A percentile compares a stretch with the other conserved stretches of the same genome.
These are phyloP conservation scores for Aporophyla nigra DNA, from an alignment of 2,888 invertebrate genomes.

Conservation along the genomic window DNA sequence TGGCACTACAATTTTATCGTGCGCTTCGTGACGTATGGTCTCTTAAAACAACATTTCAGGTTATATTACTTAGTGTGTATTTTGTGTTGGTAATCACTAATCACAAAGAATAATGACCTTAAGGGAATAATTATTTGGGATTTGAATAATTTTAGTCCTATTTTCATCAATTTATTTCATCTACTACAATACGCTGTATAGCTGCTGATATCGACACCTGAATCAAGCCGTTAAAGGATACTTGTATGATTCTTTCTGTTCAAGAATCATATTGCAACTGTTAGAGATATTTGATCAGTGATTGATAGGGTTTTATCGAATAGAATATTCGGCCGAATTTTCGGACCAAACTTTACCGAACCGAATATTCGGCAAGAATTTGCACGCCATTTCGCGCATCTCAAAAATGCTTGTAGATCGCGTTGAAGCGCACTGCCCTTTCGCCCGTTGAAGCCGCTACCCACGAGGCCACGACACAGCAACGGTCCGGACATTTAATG, in stretches of 20 bases:
- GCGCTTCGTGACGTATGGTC: background rate
- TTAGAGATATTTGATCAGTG: background rate
- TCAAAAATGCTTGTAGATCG: too few species aligned
- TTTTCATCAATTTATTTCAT: background rate
- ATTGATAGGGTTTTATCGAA: too few species aligned
- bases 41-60: background rate
- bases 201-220: background rate
- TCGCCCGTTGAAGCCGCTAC: too few species aligned
- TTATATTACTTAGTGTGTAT: conserved; percentile 1
- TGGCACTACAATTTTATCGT: conserved; percentile 1
- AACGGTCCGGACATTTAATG: too few species aligned
- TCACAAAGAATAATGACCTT: background rate
- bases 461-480: too few species aligned
- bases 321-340: too few species aligned
- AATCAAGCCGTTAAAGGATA: background rate
- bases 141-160: background rate
- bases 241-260: background rate
- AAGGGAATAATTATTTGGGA: background rate
- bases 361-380: too few species aligned
- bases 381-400: too few species aligned
- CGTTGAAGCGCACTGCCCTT: too few species aligned
- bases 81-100: background rate
- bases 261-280: background rate
- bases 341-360: too few species aligned
- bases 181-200: background rate